Evolutionary conservation across 2,113 vertebrate genomes (phyloP), one percentile per base, ranked within the genome.

Genomic region (Piprites chloris): DNA sequence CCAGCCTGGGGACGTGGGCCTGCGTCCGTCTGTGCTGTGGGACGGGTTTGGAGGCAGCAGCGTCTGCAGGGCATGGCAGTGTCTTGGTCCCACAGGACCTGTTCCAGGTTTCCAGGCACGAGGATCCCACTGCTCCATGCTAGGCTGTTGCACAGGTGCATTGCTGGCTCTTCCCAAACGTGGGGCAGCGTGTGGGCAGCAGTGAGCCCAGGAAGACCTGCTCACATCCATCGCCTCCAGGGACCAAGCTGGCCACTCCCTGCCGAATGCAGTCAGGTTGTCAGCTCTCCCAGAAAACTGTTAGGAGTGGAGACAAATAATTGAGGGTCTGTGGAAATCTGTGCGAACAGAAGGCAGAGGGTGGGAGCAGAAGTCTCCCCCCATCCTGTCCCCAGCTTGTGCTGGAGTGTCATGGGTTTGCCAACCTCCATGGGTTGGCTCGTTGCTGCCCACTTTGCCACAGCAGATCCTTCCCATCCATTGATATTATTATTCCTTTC

Each of bases 131-230:
- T 15, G 78, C 74, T 67, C 28, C 2, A 0, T n/a, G 85, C 1
- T 0, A 28, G 41, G 58, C 9, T n/a, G 16, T 37, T 6, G 4
- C 9, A 2, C 19, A 4, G 37, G n/a, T 37, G 27, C 5, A 0
- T 21, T 6, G 2, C n/a, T 50, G 33, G 58, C 44, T 30, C 0
- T 39, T 77, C 28, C 53, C 9, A 1, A 37, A 24, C 0, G 4
- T 2, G 27, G 79, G 50, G 28, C 30, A 6, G 3, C 8, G 2
- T 81, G 61, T 67, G n/a, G 56, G 68, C 47, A 33, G n/a, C 2
- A 23, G 3, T 24, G 50, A 85, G 44, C 68, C 46, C 61, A 82
- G 74, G 41, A 35, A 62, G 39, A 80, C 37, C 46, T 0, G 0
- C 63, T 79, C 0, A 3, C 28, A 20, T 65, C 68, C 33, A 14